A percentile compares a stretch with the other conserved stretches of the same genome.
Evolutionary conservation across 2,797 vertebrate species (phyloP).

Genomic region (Triplophysa yarkandensis): DNA sequence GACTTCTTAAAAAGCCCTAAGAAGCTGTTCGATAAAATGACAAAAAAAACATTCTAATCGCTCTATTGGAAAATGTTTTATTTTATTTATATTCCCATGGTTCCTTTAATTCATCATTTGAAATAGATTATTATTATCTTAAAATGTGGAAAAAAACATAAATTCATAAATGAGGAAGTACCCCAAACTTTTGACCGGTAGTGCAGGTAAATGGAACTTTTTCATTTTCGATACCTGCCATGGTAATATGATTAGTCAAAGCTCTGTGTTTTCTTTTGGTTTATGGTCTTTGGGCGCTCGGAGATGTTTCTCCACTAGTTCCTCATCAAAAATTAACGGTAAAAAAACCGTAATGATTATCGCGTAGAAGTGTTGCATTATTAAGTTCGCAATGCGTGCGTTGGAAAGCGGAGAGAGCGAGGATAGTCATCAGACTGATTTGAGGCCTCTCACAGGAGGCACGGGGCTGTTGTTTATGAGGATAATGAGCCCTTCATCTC

Average conservation of each 20-base stretch:
- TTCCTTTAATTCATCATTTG: no score
- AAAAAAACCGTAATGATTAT: conserved; percentile 65
- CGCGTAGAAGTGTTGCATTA: conserved; percentile 66
- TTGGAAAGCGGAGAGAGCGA: conserved; percentile 54
- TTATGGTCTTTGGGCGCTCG: conserved; percentile 60
- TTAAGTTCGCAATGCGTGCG: conserved; percentile 66
- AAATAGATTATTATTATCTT: no score
- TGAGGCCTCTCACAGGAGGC: conserved; percentile 47
- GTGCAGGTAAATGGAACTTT: no score
- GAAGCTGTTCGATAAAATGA: no score
- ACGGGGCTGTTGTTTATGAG: conserved; percentile 61
- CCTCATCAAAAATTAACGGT: conserved; percentile 70
- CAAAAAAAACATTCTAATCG: no score
- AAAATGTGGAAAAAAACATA: no score
- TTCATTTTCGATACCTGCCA: conserved; percentile 34
- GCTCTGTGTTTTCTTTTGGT: conserved; percentile 57
- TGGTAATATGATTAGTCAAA: conserved; percentile 55
- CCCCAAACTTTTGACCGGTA: no score
- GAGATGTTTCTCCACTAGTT: conserved; percentile 60
- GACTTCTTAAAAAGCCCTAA: no score
- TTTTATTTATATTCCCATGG: no score
- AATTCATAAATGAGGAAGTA: no score
- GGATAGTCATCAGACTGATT: conserved; percentile 53
- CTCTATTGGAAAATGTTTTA: no score
- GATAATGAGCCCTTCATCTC: conserved; percentile 66